These are phyloP conservation scores for Neria commutata DNA, from an alignment of 2,888 invertebrate genomes.

Conservation along the genomic window DNA sequence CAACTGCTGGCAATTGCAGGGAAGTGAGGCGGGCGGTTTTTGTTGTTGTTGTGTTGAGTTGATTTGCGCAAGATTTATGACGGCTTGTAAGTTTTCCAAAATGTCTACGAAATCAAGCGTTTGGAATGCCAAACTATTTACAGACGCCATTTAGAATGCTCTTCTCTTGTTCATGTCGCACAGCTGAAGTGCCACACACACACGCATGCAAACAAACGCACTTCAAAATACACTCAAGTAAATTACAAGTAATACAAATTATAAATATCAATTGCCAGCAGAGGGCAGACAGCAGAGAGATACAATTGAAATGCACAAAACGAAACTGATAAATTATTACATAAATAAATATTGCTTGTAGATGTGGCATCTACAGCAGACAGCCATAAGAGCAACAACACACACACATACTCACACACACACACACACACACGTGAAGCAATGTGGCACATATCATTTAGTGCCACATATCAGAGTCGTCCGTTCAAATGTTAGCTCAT, in stretches of 20 bases:
- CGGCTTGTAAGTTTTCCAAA: slow-evolving; percentile 10
- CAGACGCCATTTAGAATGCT: too few relatives aligned
- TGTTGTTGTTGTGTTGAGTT: slow-evolving; percentile 1
- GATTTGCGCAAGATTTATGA: background rate
- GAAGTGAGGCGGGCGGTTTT: too few relatives aligned
- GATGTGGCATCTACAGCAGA: background rate
- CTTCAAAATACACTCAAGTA: slow-evolving; percentile 7
- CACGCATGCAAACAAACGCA: too few relatives aligned
- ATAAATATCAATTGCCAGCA: background rate
- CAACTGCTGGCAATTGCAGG: too few relatives aligned
- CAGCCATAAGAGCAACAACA: background rate
- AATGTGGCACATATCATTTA: too few relatives aligned
- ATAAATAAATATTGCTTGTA: background rate
- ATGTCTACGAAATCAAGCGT: too few relatives aligned
- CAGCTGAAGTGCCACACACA: too few relatives aligned
- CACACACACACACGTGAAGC: slow-evolving; percentile 7
- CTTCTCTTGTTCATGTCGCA: background rate
- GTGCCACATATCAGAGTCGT: too few relatives aligned
- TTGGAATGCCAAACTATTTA: too few relatives aligned
- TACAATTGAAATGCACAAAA: background rate
- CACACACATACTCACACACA: too few relatives aligned
- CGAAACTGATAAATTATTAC: slow-evolving; percentile 2
- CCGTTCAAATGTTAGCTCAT: too few relatives aligned
- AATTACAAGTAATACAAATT: slow-evolving; percentile 7
- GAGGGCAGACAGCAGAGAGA: slow-evolving; percentile 6